Conservation (phyloP, 1,140 invertebrate genomes). For the Bombyx mori region ASM3026992v2 NC_085123.1:3005501-3006000, state of each 20-base stretch:
- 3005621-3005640: constrained; percentile 73
- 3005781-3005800: constrained; percentile 83
- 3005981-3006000: constrained; percentile 78
- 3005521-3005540: constrained; percentile 85
- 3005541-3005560: constrained; percentile 73
- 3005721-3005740: constrained; percentile 70
- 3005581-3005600: constrained; percentile 35
- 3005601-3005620: constrained; percentile 53
- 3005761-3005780: constrained; percentile 76
- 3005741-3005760: constrained; percentile 78
- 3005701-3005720: constrained; percentile 74
- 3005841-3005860: constrained; percentile 67
- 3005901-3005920: constrained; percentile 51
- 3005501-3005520: constrained; percentile 81
- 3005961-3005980: constrained; percentile 74
- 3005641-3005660: constrained; percentile 79
- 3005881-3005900: constrained; percentile 39
- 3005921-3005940: constrained; percentile 46
- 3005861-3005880: constrained; percentile 48
- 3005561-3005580: constrained; percentile 38
- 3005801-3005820: constrained; percentile 79
- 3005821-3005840: constrained; percentile 80
- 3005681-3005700: constrained; percentile 81
- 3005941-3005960: constrained; percentile 79
- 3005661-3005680: constrained; percentile 76